phyloP scores from a whole-genome alignment of 2,888 invertebrate genomes.

The Hofmannophila pseudospretella region DNA sequence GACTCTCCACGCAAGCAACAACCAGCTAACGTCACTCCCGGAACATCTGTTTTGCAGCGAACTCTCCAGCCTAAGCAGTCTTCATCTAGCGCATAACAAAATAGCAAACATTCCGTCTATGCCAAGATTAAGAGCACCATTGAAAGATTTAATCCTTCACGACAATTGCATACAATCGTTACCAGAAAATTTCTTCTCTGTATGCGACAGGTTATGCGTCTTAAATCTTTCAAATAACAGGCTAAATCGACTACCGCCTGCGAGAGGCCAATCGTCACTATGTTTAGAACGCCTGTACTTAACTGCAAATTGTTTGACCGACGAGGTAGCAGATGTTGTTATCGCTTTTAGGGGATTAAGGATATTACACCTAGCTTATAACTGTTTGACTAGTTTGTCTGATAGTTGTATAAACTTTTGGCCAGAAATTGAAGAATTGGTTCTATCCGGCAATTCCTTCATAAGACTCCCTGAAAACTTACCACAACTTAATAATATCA shows the following conservation, averaged over 20 bases:
- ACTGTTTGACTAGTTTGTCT: slow-evolving; percentile 84
- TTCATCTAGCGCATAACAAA: slow-evolving; percentile 88
- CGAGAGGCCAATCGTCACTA: slow-evolving; percentile 78
- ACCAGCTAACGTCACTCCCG: slow-evolving; percentile 82
- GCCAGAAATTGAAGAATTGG: slow-evolving; percentile 88
- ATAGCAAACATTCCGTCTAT: slow-evolving; percentile 85
- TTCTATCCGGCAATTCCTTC: slow-evolving; percentile 89
- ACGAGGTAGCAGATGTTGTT: slow-evolving; percentile 82
- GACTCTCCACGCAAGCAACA: slow-evolving; percentile 86
- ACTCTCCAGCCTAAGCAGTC: slow-evolving; percentile 82
- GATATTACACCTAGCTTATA: slow-evolving; percentile 87
- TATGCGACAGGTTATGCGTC: slow-evolving; percentile 80
- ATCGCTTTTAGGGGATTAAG: slow-evolving; percentile 81
- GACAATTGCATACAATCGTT: slow-evolving; percentile 86
- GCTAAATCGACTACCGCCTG: slow-evolving; percentile 82
- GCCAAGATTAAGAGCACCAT: slow-evolving; percentile 79
- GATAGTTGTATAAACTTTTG: slow-evolving; percentile 86
- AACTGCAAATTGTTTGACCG: slow-evolving; percentile 87
- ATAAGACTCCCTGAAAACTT: slow-evolving; percentile 86
- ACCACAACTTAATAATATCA: slow-evolving; percentile 82
- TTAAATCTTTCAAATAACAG: slow-evolving; percentile 90
- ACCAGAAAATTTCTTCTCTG: slow-evolving; percentile 87
- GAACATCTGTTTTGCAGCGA: slow-evolving; percentile 86
- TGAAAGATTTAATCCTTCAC: slow-evolving; percentile 85
- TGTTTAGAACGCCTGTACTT: slow-evolving; percentile 82